These are phyloP conservation scores for Sarcophaga subvicina DNA, from an alignment of 2,888 invertebrate genomes.

Conservation along the genomic window DNA sequence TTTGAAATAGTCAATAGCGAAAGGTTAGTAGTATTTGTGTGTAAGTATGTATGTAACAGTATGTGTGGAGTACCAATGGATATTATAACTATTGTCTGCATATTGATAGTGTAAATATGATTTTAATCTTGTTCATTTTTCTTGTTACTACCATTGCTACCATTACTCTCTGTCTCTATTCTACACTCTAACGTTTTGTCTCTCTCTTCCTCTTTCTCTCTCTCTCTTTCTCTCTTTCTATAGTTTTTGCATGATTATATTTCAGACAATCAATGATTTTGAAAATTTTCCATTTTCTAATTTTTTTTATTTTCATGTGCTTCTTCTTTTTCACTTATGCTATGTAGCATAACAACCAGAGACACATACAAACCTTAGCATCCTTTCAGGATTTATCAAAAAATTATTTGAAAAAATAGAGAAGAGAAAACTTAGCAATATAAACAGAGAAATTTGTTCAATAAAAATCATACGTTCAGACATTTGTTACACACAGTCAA, in stretches of 20 bases:
- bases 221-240: slow-evolving; percentile 6
- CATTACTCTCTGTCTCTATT: slow-evolving; percentile 9
- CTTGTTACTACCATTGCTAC: slow-evolving; percentile 16
- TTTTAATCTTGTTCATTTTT: slow-evolving; percentile 67
- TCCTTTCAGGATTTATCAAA: slow-evolving; percentile 29
- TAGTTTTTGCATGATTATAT: slow-evolving; percentile 41
- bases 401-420: slow-evolving; percentile 1
- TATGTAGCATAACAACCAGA: neutral
- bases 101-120: slow-evolving; percentile 69
- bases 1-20: neutral
- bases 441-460: slow-evolving; percentile 55
- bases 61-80: slow-evolving; percentile 20
- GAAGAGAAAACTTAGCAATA: slow-evolving; percentile 28
- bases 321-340: neutral
- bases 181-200: neutral
- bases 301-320: neutral
- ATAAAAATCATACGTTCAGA: slow-evolving; percentile 47
- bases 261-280: slow-evolving; percentile 61
- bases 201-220: neutral
- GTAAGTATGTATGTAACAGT: neutral
- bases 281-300: slow-evolving; percentile 35
- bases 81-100: slow-evolving; percentile 61
- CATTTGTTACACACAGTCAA: slow-evolving; percentile 35
- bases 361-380: slow-evolving; percentile 41
- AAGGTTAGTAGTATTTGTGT: neutral